Evolutionary conservation across 2,888 invertebrate genomes (phyloP).

Genomic region (Agriopis aurantiaria): DNA sequence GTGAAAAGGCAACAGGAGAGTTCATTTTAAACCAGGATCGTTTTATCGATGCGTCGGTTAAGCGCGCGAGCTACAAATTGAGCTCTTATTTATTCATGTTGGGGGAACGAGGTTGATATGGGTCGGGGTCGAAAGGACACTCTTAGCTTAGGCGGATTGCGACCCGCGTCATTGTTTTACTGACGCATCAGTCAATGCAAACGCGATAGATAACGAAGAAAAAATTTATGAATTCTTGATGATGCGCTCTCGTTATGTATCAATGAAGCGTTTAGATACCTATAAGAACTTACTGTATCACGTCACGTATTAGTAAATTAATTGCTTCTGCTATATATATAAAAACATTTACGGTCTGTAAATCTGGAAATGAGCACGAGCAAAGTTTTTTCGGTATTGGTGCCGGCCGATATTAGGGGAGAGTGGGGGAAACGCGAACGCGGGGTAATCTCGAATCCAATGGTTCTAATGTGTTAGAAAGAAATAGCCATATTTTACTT

Average conservation of each 20-base stretch:
- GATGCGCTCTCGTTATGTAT: constrained; percentile 17
- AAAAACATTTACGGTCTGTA: constrained; percentile 38
- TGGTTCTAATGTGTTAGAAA: no score
- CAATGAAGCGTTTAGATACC: constrained; percentile 19
- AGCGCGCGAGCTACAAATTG: constrained; percentile 81
- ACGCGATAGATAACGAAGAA: constrained; percentile 25
- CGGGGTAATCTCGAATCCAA: no score
- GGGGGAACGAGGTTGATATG: constrained; percentile 80
- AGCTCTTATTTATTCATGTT: constrained; percentile 84
- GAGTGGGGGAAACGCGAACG: no score
- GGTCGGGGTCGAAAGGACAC: constrained; percentile 83
- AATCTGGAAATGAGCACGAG: constrained; percentile 26
- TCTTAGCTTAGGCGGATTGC: constrained; percentile 66
- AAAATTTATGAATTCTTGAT: constrained; percentile 21
- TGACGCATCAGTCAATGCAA: constrained; percentile 55
- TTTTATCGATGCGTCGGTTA: constrained; percentile 73
- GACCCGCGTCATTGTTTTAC: constrained; percentile 58
- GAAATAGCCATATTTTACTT: no score
- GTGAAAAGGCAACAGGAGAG: constrained; percentile 57
- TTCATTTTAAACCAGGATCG: constrained; percentile 67
- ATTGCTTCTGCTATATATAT: constrained; percentile 24
- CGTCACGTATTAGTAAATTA: constrained; percentile 33
- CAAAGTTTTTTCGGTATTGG: constrained; percentile 29
- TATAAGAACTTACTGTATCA: constrained; percentile 17
- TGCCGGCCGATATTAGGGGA: constrained; percentile 1